These are phyloP conservation scores for Agelas oroides DNA, from an alignment of 37 sponge, comb jelly and placozoan genomes.

Conservation along the genomic window DNA sequence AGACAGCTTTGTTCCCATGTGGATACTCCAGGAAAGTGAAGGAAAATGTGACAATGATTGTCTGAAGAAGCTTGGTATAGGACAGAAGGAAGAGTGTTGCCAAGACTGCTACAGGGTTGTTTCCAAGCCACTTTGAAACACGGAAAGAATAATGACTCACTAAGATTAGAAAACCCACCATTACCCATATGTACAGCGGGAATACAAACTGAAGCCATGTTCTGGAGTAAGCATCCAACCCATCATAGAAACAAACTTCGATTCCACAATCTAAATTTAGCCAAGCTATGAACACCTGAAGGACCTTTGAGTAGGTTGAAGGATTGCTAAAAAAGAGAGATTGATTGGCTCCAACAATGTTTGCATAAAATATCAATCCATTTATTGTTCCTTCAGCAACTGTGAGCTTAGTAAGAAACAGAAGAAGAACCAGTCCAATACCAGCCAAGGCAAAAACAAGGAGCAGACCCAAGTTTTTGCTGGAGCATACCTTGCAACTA, in stretches of 20 bases:
- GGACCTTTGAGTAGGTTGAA: not conserved
- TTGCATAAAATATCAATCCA: not conserved
- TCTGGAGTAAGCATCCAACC: not conserved
- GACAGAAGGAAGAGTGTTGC: conserved; percentile 2
- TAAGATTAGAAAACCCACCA: not conserved
- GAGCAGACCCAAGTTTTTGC: not conserved
- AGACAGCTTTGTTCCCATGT: not conserved
- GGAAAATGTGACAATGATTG: not conserved
- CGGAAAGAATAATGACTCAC: not conserved
- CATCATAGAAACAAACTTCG: conserved; percentile 11
- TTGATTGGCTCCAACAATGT: not conserved
- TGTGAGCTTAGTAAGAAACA: not conserved
- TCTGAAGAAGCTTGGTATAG: conserved; percentile 4
- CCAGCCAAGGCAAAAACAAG: not conserved
- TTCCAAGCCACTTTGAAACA: not conserved
- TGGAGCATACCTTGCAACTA: not conserved
- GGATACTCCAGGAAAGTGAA: not conserved
- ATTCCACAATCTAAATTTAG: conserved; percentile 16
- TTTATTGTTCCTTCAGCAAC: not conserved
- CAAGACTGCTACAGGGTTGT: not conserved
- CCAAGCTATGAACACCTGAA: not conserved
- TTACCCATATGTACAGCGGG: conserved; percentile 2
- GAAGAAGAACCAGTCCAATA: not conserved
- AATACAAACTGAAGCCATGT: conserved; percentile 17
- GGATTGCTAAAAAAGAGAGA: not conserved